Base-by-base conservation (phyloP, 2,113 vertebrate genomes). In the Cathartes aura region DNA sequence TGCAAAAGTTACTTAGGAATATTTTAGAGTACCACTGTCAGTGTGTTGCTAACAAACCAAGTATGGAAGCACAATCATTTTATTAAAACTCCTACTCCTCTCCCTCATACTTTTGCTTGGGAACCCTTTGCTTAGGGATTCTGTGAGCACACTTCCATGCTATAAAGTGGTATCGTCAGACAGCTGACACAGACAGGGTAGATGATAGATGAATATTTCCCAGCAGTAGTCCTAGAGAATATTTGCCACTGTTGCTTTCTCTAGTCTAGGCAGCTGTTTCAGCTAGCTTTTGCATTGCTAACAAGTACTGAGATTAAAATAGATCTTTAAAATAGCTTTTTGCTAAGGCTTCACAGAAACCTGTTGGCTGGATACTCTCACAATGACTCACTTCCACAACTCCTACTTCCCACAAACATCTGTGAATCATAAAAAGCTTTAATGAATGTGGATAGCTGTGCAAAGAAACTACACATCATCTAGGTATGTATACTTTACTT, bases 321-420 rank as follows among this genome's bases (percentile, higher is more conserved):
- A 95, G 89, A 76, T 82, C 87, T 95, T 90, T 76, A 93, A 95
- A 96, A 96, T 90, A 96, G 94, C 62, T 94, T 79, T 93, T 90
- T 87, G 78, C 90, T 92, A 87, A 87, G 89, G 87, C 89, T 94
- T 93, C 93, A 87, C 70, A 93, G 89, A 82, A 95, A 94, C 93
- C 85, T 95, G 71, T 83, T 93, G 84, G 96, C 91, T 93, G 71
- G 66, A 95, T 93, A 30, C 73, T 93, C 91, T 90, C 62, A 62
- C 74, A 90, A 40, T 97, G 95, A 96, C 76, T 97, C 95, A 94
- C 82, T 97, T 96, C 95, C 94, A 96, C 81, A 94, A 80, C 70
- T 93, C 62, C 17, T 48, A 59, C 81, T 85, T 94, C 95, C 93
- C 91, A 93, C 89, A 96, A 97, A 94, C 87, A 96, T 97, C 91